A percentile compares a stretch with the other conserved stretches of the same genome.
Conservation (phyloP, 2,113 vertebrate genomes). For the Delphinapterus leucas region DNA sequence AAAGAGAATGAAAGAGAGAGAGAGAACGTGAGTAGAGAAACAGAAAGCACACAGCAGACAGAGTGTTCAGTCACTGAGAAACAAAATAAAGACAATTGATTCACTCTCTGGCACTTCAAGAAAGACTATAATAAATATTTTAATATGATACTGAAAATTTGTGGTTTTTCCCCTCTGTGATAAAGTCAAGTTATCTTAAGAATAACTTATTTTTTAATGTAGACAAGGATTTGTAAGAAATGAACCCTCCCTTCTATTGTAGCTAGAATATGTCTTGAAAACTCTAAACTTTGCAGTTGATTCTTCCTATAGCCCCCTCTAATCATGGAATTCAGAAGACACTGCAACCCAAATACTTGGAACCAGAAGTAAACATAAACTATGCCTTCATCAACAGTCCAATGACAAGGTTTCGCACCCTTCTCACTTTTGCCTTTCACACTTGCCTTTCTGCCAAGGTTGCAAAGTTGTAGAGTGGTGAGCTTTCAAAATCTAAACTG, state of each 20-base stretch:
- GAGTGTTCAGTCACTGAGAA: neutral
- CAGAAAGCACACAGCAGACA: neutral
- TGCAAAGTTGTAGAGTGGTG: neutral
- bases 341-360: neutral
- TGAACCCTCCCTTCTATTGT: neutral
- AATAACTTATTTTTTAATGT: conserved; percentile 25
- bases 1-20: neutral
- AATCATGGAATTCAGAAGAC: neutral
- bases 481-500: conserved; percentile 38
- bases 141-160: neutral
- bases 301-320: neutral
- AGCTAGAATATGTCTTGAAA: neutral
- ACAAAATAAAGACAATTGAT: neutral
- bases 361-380: neutral
- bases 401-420: neutral
- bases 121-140: neutral
- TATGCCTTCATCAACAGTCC: too few species aligned
- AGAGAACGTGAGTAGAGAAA: too few species aligned
- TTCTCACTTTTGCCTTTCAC: neutral
- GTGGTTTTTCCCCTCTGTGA: neutral
- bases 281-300: neutral
- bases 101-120: neutral
- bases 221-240: neutral
- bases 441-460: neutral
- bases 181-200: neutral